Conservation (phyloP, 2,113 vertebrate genomes). For the Melanostigma gelatinosum region DNA sequence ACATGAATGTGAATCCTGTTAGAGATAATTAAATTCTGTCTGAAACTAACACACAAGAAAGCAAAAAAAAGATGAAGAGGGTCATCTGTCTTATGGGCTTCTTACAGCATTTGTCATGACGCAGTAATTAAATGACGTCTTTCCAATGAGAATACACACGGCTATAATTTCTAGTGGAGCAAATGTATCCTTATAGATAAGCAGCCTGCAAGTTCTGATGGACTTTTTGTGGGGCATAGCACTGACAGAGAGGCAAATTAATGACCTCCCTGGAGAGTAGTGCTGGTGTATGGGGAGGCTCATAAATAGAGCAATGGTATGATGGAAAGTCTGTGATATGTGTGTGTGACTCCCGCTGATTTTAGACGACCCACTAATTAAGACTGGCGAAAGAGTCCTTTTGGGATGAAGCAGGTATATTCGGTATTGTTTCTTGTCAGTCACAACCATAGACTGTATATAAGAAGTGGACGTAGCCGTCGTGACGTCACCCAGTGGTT, state of each 20-base stretch:
- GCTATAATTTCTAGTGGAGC: constrained; percentile 48
- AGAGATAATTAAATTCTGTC: constrained; percentile 32
- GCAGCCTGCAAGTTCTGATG: constrained; percentile 68
- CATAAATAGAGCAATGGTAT: constrained; percentile 75
- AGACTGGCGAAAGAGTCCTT: constrained; percentile 21
- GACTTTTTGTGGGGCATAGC: constrained; percentile 73
- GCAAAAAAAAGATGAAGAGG: constrained; percentile 30
- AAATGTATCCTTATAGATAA: constrained; percentile 61
- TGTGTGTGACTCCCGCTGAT: constrained; percentile 58
- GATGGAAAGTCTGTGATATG: constrained; percentile 66
- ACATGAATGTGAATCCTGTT: constrained; percentile 2
- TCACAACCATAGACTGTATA: background rate
- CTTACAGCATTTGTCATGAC: constrained; percentile 48
- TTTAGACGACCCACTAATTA: constrained; percentile 56
- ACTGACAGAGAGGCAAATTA: constrained; percentile 78
- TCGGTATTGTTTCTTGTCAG: constrained; percentile 11
- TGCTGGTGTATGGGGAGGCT: constrained; percentile 63
- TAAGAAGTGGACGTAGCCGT: too few species aligned
- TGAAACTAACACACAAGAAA: constrained; percentile 29
- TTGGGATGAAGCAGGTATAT: constrained; percentile 26
- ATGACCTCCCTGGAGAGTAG: constrained; percentile 74
- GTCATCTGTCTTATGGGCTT: constrained; percentile 39
- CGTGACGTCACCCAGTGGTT: too few species aligned
- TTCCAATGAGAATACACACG: constrained; percentile 50
- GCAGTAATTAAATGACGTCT: constrained; percentile 54